Percentiles rank a stretch among this genome's conserved stretches.
Evolutionary conservation across 1,140 invertebrate genomes (phyloP).

Genomic region (Drosophila willistoni): DNA sequence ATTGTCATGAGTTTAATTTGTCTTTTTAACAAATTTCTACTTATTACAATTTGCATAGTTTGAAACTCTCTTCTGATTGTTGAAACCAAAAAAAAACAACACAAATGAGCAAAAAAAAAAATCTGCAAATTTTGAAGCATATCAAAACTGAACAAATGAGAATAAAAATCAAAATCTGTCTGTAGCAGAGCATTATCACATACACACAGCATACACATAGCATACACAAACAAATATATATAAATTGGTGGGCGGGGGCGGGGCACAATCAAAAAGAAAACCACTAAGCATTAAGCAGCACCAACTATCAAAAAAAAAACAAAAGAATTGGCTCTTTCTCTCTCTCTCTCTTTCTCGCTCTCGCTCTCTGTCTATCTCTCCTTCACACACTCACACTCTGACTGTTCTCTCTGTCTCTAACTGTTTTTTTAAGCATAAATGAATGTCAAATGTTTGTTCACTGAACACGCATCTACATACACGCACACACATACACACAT

Average conservation of each 20-base stretch:
- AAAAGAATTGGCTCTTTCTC: neutral
- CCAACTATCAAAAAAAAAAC: neutral
- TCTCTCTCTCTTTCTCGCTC: constrained; percentile 15
- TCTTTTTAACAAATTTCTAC: constrained; percentile 71
- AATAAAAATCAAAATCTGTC: constrained; percentile 52
- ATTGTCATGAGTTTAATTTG: constrained; percentile 56
- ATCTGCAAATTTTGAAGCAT: constrained; percentile 43
- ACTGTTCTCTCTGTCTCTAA: constrained; percentile 18
- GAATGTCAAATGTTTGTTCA: constrained; percentile 77
- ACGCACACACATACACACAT: constrained; percentile 26
- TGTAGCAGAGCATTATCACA: constrained; percentile 62
- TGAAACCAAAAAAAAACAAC: constrained; percentile 11
- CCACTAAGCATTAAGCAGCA: constrained; percentile 47
- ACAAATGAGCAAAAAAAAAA: constrained; percentile 34
- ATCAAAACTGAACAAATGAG: constrained; percentile 34
- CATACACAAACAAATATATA: constrained; percentile 10
- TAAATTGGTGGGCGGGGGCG: constrained; percentile 68
- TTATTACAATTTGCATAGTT: constrained; percentile 82
- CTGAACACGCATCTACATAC: constrained; percentile 69
- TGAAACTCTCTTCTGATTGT: constrained; percentile 65
- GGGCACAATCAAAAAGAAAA: constrained; percentile 50
- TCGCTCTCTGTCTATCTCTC: constrained; percentile 30
- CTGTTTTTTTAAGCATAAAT: constrained; percentile 33
- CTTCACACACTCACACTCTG: constrained; percentile 38
- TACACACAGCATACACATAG: constrained; percentile 28